Conservation (phyloP, 2,888 invertebrate genomes). For the Leistus spinibarbis region DNA sequence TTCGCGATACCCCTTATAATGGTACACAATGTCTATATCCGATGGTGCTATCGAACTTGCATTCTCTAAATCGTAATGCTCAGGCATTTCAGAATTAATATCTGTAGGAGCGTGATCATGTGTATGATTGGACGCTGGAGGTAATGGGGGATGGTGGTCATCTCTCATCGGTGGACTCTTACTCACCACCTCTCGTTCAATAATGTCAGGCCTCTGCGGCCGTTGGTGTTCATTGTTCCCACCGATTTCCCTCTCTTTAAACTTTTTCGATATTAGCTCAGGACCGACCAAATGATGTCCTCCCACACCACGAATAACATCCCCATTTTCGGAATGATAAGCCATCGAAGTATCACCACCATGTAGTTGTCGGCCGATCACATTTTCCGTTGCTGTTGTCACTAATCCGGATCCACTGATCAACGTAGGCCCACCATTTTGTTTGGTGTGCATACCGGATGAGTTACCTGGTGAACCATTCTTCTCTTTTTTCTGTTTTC, state of each 20-base stretch:
- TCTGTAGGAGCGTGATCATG: constrained; percentile 79
- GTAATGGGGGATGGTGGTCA: constrained; percentile 81
- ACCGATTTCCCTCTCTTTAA: constrained; percentile 83
- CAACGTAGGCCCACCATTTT: constrained; percentile 73
- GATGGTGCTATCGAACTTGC: constrained; percentile 97
- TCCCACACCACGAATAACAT: constrained; percentile 75
- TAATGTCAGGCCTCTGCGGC: constrained; percentile 91
- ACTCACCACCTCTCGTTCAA: constrained; percentile 85
- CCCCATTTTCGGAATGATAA: constrained; percentile 75
- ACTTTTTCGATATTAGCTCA: constrained; percentile 86
- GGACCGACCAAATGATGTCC: constrained; percentile 82
- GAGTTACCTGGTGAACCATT: constrained; percentile 70
- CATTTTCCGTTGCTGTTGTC: constrained; percentile 70
- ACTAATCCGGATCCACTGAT: constrained; percentile 72
- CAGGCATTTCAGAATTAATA: constrained; percentile 79
- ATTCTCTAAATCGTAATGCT: constrained; percentile 96
- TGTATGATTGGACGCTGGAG: constrained; percentile 73
- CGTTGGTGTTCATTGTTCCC: constrained; percentile 71
- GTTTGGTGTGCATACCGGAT: constrained; percentile 78
- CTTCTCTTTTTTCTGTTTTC: constrained; percentile 88
- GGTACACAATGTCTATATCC: constrained; percentile 95
- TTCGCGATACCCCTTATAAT: constrained; percentile 93
- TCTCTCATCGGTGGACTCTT: constrained; percentile 81
- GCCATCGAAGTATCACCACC: constrained; percentile 71
- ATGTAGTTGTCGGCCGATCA: constrained; percentile 69